Base-by-base conservation (phyloP, 2,113 vertebrate species). In the Prunella fulvescens region DNA sequence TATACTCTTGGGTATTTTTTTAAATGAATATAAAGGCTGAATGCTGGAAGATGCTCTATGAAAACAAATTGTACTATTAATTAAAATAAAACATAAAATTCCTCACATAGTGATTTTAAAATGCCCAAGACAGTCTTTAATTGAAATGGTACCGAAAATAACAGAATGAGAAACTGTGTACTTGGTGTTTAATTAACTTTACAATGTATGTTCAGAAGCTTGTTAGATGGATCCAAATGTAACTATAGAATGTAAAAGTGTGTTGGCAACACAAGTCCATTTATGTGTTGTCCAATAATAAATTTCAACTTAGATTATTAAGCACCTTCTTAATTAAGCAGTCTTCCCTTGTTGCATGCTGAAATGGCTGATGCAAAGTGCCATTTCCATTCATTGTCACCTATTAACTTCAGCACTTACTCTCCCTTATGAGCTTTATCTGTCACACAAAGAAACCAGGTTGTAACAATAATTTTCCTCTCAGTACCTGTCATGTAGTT, bases 71-170 rank as follows among this genome's bases (percentile, higher is more conserved):
- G 40, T 91, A 48, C 76, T 93, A 87, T 93, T 96, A 94, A 94
- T 93, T 81, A 96, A 95, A 81, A 22, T 28, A 64, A 94, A 80
- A 19, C 62, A 77, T 5, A 54, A 40, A 67, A 53, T 94, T 94
- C 39, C 90, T 48, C 66, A 83, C 53, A 24, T 26, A 42, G 92
- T 71, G 69, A 26, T 70, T 94, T 95, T 80, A 65, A 95, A 87
- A 81, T 88, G 53, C 84, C 78, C 90, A 71, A 85, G 92, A 90
- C 64, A 37, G 48, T 72, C 40, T 90, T 93, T 84, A 96, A 94
- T 91, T 89, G 81, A 91, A 95, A 71, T 94, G 78, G 76, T 93
- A 79, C 66, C 82, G 81, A 94, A 93, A 90, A 93, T 82, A 95
- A 70, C 54, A 23, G 67, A 86, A 81, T n/a, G 53, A 85, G 57